Conservation (phyloP, 92 coral and sea anemone species). For the Actinostola sp. region DNA sequence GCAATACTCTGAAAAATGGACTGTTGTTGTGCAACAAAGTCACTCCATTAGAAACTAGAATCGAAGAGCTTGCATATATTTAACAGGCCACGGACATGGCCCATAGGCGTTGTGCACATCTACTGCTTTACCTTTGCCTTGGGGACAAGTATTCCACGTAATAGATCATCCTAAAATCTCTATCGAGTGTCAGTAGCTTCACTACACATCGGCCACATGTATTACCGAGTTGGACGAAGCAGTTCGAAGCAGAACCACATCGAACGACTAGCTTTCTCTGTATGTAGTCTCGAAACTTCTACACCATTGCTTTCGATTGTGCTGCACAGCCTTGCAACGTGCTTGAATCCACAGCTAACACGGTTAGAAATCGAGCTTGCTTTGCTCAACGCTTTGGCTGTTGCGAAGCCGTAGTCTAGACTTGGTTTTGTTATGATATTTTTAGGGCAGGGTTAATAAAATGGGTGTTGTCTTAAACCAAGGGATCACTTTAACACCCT, state of each 20-base stretch:
- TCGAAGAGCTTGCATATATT: slow-evolving; percentile 20
- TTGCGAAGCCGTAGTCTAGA: background rate
- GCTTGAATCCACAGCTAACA: background rate
- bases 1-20: background rate
- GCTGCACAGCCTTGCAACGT: background rate
- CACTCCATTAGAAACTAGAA: slow-evolving; percentile 14
- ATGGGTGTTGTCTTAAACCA: slow-evolving; percentile 26
- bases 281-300: slow-evolving; percentile 23
- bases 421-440: slow-evolving; percentile 7
- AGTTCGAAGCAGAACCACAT: slow-evolving; percentile 10
- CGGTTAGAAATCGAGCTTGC: background rate
- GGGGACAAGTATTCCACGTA: too few species aligned
- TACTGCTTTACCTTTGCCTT: too few species aligned
- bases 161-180: too few species aligned
- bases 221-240: background rate
- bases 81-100: background rate
- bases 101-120: slow-evolving; percentile 20
- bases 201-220: too few species aligned
- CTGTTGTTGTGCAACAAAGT: slow-evolving; percentile 12
- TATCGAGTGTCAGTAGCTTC: too few species aligned
- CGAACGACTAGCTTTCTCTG: slow-evolving; percentile 10
- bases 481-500: background rate
- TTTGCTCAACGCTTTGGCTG: background rate
- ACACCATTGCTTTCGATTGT: slow-evolving; percentile 23
- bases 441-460: slow-evolving; percentile 24